A percentile compares a stretch with the other conserved stretches of the same genome.
phyloP scores from a whole-genome alignment of 35 echinoderm and acorn worm species.

The Chiridota heheva region DNA sequence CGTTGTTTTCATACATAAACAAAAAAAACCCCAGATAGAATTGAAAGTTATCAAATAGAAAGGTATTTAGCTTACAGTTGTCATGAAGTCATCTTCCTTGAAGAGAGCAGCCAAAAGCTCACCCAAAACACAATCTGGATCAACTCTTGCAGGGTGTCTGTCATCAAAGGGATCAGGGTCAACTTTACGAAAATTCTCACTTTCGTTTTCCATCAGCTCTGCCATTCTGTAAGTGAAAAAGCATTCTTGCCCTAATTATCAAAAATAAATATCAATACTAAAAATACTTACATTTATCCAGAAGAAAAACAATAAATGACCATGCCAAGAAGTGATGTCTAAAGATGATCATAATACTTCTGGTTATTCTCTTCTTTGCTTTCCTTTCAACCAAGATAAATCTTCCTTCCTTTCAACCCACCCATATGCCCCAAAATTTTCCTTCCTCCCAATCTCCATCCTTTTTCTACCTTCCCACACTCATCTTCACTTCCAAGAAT shows the following conservation, averaged over 20 bases:
- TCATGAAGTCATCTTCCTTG: conserved; percentile 92
- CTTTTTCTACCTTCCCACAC: no score
- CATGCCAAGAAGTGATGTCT: not conserved
- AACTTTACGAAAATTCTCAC: conserved; percentile 78
- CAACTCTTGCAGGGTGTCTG: conserved; percentile 75
- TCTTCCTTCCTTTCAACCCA: not conserved
- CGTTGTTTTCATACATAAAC: no score
- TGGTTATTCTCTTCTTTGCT: not conserved
- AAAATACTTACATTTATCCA: not conserved
- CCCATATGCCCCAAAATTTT: not conserved
- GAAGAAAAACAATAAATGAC: not conserved
- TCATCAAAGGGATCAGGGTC: conserved; percentile 98
- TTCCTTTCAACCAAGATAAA: not conserved
- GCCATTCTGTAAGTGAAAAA: conserved; percentile 60
- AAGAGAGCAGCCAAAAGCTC: conserved; percentile 82
- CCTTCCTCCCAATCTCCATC: no score
- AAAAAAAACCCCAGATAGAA: no score
- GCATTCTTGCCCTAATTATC: not conserved
- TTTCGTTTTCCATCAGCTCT: conserved; percentile 78
- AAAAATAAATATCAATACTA: not conserved
- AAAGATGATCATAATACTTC: not conserved
- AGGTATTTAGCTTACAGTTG: conserved; percentile 71
- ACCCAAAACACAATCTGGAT: conserved; percentile 79
- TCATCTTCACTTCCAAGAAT: no score
- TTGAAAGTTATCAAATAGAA: no score